These are phyloP conservation scores for Hyposoter didymator DNA, from an alignment of 2,888 invertebrate genomes.

Conservation along the genomic window DNA sequence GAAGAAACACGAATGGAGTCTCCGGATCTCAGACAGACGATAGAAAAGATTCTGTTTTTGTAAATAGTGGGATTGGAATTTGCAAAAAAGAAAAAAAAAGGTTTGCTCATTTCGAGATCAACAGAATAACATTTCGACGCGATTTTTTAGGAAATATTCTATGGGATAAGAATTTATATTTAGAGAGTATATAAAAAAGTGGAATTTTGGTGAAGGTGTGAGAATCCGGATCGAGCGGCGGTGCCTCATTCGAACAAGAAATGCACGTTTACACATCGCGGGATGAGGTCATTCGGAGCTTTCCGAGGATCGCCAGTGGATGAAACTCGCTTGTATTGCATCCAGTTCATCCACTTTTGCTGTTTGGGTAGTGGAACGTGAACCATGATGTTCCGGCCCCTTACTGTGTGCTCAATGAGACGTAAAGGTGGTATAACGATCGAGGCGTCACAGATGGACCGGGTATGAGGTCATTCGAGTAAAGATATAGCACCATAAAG, in stretches of 20 bases:
- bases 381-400: slow-evolving; percentile 11
- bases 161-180: background rate
- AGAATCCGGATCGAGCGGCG: slow-evolving; percentile 6
- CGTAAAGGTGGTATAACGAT: slow-evolving; percentile 65
- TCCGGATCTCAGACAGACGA: background rate
- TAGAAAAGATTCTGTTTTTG: background rate
- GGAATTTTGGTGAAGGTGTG: slow-evolving; percentile 36
- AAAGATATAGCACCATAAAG: slow-evolving; percentile 55
- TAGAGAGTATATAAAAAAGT: slow-evolving; percentile 16
- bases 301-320: slow-evolving; percentile 23
- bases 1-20: background rate
- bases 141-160: background rate
- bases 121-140: slow-evolving; percentile 26
- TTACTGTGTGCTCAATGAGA: slow-evolving; percentile 50
- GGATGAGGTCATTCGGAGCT: slow-evolving; percentile 38
- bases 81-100: slow-evolving; percentile 14
- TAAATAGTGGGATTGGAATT: slow-evolving; percentile 20
- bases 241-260: slow-evolving; percentile 28
- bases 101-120: slow-evolving; percentile 14
- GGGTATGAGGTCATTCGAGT: slow-evolving; percentile 62
- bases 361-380: slow-evolving; percentile 33
- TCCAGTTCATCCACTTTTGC: slow-evolving; percentile 60
- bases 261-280: background rate
- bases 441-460: slow-evolving; percentile 60
- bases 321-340: slow-evolving; percentile 32